These are phyloP conservation scores for Drosophila sulfurigaster DNA, from an alignment of 1,140 invertebrate species.

Conservation along the genomic window DNA sequence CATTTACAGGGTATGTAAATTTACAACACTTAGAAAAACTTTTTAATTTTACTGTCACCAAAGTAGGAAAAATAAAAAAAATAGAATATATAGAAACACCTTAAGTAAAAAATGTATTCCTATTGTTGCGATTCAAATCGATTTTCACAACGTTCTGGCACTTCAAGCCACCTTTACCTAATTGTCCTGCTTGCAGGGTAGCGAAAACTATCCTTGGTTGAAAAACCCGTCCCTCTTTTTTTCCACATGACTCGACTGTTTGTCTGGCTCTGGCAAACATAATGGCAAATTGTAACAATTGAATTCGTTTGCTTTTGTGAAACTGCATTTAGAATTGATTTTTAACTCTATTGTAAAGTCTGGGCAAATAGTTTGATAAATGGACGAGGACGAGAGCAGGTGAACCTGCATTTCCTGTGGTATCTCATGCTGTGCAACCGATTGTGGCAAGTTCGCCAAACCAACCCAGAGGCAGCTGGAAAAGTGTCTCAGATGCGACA, in stretches of 20 bases:
- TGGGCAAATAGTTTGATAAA: slow-evolving; percentile 43
- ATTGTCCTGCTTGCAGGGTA: slow-evolving; percentile 16
- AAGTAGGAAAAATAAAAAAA: neutral
- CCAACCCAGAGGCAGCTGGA: slow-evolving; percentile 20
- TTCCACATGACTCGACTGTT: slow-evolving; percentile 58
- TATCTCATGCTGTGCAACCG: slow-evolving; percentile 43
- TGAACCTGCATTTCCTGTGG: slow-evolving; percentile 24
- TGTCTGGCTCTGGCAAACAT: slow-evolving; percentile 38
- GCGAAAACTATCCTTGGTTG: neutral
- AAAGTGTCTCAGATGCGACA: slow-evolving; percentile 8
- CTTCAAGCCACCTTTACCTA: slow-evolving; percentile 4
- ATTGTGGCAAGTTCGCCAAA: slow-evolving; percentile 28
- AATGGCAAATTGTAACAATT: slow-evolving; percentile 59
- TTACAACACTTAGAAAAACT: no score
- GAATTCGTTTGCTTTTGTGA: slow-evolving; percentile 29
- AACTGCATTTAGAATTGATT: slow-evolving; percentile 54
- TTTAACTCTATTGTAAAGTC: slow-evolving; percentile 39
- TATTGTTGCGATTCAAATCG: neutral
- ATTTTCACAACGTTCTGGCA: neutral
- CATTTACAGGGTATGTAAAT: no score
- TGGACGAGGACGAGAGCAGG: slow-evolving; percentile 35
- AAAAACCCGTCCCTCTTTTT: slow-evolving; percentile 16
- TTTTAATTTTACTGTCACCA: neutral
- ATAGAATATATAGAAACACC: neutral
- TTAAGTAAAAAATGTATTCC: neutral